phyloP scores from a whole-genome alignment of 2,797 vertebrate genomes.

The Lagocephalus sceleratus region DNA sequence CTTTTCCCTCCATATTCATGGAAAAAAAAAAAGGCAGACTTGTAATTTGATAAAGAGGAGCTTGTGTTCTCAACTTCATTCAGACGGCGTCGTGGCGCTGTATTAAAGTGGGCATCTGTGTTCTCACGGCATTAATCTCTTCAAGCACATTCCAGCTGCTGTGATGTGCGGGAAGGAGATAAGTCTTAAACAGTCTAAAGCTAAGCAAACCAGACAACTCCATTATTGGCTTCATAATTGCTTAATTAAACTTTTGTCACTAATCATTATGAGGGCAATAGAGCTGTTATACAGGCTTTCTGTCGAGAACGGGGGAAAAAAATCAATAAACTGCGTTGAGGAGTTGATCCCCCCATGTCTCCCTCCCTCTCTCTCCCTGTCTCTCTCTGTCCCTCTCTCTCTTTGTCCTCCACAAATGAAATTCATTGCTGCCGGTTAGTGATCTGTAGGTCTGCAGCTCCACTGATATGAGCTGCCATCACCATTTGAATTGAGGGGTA shows the following conservation, averaged over 20 bases:
- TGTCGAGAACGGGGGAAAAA: constrained; percentile 87
- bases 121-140: constrained; percentile 99
- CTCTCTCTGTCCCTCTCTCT: constrained; percentile 40
- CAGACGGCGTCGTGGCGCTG: constrained; percentile 91
- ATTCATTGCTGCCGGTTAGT: constrained; percentile 99
- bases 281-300: constrained; percentile 99
- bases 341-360: constrained; percentile 86
- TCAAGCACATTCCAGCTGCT: constrained; percentile 99
- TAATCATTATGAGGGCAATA: constrained; percentile 99
- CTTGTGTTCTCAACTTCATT: constrained; percentile 99
- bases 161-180: constrained; percentile 99
- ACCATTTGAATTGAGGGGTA: constrained; percentile 99
- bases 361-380: constrained; percentile 54
- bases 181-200: constrained; percentile 99
- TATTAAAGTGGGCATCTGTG: constrained; percentile 99
- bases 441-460: constrained; percentile 99
- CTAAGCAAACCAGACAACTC: constrained; percentile 99
- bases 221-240: constrained; percentile 99
- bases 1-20: constrained; percentile 98
- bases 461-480: constrained; percentile 99
- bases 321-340: constrained; percentile 99
- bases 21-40: constrained; percentile 88
- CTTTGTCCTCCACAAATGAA: constrained; percentile 97
- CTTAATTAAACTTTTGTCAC: constrained; percentile 99
- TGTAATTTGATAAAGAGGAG: constrained; percentile 99